phyloP scores from a whole-genome alignment of 1,140 invertebrate genomes.

The Armadillidium nasatum region DNA sequence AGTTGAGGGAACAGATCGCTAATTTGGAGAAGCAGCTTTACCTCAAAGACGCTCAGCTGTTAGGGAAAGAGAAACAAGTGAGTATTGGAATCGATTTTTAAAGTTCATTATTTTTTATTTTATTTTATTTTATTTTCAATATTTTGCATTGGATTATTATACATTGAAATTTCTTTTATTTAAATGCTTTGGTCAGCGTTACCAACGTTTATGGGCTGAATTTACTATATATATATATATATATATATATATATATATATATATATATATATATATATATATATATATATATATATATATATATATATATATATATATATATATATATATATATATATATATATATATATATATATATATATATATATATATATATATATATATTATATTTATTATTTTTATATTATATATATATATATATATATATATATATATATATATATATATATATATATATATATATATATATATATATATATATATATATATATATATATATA shows the following conservation, averaged over 20 bases:
- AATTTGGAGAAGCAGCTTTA: conserved; percentile 81
- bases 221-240: background rate
- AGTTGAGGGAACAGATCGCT: conserved; percentile 88
- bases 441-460: background rate
- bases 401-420: conserved; percentile 4
- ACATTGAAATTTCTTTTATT: background rate
- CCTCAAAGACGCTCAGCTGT: conserved; percentile 76
- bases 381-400: no score
- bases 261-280: background rate
- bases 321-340: no score
- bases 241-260: background rate
- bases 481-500: no score
- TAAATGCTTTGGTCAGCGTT: background rate
- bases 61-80: conserved; percentile 88
- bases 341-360: no score
- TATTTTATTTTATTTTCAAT: background rate
- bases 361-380: no score
- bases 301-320: no score
- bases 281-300: background rate
- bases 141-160: background rate
- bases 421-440: background rate
- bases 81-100: conserved; percentile 41
- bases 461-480: no score
- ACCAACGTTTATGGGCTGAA: background rate
- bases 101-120: background rate